Evolutionary conservation across 2,113 vertebrate species (phyloP), one percentile per base, ranked within the genome.

Genomic region (Carassius gibelio): DNA sequence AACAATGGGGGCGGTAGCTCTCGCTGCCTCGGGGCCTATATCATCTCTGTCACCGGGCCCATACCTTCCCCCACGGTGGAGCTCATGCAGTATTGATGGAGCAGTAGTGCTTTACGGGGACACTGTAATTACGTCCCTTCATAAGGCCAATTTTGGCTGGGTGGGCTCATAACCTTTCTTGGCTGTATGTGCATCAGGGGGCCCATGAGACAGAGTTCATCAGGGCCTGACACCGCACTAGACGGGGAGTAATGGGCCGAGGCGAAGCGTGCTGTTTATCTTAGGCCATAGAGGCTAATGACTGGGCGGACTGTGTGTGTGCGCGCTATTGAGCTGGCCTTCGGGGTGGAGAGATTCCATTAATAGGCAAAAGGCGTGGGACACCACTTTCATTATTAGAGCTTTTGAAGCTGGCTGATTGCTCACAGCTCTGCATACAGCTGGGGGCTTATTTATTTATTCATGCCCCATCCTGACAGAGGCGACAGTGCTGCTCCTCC

Each of bases 211-310:
- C 30, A 50, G 26, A 83, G 82, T 86, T 89, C 89, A 90, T 89
- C 89, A 88, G 86, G 86, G 82, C 87, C 80, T 82, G 84, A 74
- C 69, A 80, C 81, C 17, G 45, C 84, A 87, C 68, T 87, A 91
- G 93, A 94, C 93, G 92, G 91, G 93, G 92, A 93, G 92, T 93
- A 94, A 94, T 94, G 91, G 92, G 83, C 64, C 62, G 59, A 74
- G 77, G 84, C 34, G 34, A 55, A 78, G 86, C 26, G 36, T 62
- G 80, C 87, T 89, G 81, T 89, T 88, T 89, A 88, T 89, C 84
- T 89, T 86, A 74, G 89, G 87, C 86, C 88, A 85, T 42, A 79
- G 89, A 78, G 88, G 87, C 88, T 94, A 95, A 94, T 94, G 87
- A 93, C 90, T 87, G 90, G 88, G 89, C 91, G 87, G 89, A 59